Evolutionary conservation across 2,888 invertebrate genomes (phyloP).

Genomic region (Invenusta paracnida): DNA sequence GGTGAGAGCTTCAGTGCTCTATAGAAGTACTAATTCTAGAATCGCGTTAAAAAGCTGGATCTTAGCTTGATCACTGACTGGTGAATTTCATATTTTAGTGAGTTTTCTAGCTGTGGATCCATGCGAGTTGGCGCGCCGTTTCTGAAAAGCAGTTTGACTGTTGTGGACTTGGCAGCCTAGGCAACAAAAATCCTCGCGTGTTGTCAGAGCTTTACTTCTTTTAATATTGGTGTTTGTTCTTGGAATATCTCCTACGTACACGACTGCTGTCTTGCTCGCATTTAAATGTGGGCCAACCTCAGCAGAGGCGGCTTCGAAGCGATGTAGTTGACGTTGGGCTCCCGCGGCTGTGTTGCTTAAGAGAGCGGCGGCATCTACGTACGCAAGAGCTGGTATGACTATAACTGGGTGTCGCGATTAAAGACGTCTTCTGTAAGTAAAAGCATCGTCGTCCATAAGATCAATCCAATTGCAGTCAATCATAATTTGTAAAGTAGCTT

Average conservation of each 20-base stretch:
- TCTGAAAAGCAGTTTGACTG: conserved; percentile 23
- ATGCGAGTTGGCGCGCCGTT: neutral
- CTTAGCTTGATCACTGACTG: neutral
- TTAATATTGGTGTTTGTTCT: neutral
- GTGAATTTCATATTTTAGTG: neutral
- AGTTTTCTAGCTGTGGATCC: conserved; percentile 9
- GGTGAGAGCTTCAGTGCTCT: neutral
- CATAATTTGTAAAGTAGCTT: too few species aligned
- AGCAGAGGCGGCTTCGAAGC: neutral
- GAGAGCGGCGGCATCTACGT: too few species aligned
- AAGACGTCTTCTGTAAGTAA: too few species aligned
- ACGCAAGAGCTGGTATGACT: too few species aligned
- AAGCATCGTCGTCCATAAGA: too few species aligned
- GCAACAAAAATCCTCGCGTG: conserved; percentile 3
- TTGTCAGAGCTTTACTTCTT: neutral
- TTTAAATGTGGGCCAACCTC: neutral
- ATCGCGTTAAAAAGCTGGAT: neutral
- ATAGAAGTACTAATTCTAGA: neutral
- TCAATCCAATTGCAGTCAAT: too few species aligned
- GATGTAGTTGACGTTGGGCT: too few species aligned
- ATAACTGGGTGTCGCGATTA: too few species aligned
- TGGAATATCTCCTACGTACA: neutral
- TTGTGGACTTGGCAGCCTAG: neutral
- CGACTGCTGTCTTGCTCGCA: neutral
- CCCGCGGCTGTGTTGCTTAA: too few species aligned